Evolutionary conservation across 2,113 vertebrate genomes (phyloP).

Genomic region (Nothobranchius furzeri): DNA sequence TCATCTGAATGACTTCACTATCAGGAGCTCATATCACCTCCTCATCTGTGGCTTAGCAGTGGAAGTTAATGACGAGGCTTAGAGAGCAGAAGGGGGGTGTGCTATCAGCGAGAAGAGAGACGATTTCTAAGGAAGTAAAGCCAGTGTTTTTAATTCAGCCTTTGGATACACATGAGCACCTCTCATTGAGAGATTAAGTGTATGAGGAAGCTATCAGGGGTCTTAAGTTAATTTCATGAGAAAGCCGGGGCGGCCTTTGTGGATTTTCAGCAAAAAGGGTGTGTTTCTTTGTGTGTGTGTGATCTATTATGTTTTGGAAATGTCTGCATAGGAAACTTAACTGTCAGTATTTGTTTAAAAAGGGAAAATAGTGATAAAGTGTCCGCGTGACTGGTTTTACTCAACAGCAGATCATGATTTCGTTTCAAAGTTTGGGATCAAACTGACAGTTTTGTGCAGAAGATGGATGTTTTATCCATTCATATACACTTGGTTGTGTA

Average conservation of each 20-base stretch:
- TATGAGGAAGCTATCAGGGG: conserved; percentile 69
- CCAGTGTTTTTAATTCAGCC: conserved; percentile 77
- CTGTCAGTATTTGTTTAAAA: background rate
- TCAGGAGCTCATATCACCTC: conserved; percentile 71
- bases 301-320: conserved; percentile 5
- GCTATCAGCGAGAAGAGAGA: conserved; percentile 71
- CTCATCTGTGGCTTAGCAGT: conserved; percentile 70
- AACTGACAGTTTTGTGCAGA: background rate
- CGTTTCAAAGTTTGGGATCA: background rate
- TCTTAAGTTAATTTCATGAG: conserved; percentile 69
- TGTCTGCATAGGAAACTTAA: conserved; percentile 13
- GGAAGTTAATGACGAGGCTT: conserved; percentile 80
- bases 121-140: conserved; percentile 69
- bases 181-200: conserved; percentile 73
- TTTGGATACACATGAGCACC: conserved; percentile 78
- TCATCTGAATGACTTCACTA: conserved; percentile 73
- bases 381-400: too few relatives aligned
- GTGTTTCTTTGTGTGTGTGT: conserved; percentile 38
- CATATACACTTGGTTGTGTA: background rate
- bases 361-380: too few relatives aligned
- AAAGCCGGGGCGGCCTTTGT: conserved; percentile 31
- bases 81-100: conserved; percentile 52
- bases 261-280: conserved; percentile 40
- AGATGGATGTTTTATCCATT: background rate
- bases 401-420: background rate